Evolutionary conservation across 2,797 vertebrate species (phyloP), one percentile per base, ranked within the genome.

Genomic region (Hipposideros larvatus): DNA sequence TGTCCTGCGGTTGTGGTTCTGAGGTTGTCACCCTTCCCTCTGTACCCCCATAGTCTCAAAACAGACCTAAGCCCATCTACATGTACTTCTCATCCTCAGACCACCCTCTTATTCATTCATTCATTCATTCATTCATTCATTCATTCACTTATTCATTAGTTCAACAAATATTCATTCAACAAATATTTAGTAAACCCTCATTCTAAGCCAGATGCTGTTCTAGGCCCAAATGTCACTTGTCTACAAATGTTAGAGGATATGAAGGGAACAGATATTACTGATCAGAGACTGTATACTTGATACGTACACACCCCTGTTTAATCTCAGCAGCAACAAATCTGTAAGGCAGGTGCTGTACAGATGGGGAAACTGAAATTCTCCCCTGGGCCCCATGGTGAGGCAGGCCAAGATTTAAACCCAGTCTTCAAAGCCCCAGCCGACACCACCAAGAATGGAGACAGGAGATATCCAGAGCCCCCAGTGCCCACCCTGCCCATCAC

Each of bases 281-380:
- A 83, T 26, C 65, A 37, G 66, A 26, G 71, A n/a, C 5, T 41
- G 11, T 43, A 3, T 5, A 21, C 15, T 16, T 15, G 61, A 46
- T 21, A 5, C 1, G 0, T 1, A 4, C 5, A n/a, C 0, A 0
- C 18, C 48, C 22, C 31, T 4, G 3, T 48, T 22, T 65, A 59
- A 43, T 70, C 37, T 65, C 7, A 16, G 79, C 80, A 37, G 22
- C 43, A 26, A 16, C 37, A 19, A 0, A 37, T 61, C 37, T 48
- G 1, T 9, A 28, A 71, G 28, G 37, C 10, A 6, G 74, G 57
- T 79, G 18, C 37, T 26, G 48, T 14, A 2, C 65, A 46, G 31
- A 22, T 34, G 24, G 68, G 55, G 43, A 51, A 59, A 22, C n/a
- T 10, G 41, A 68, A 91, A 37, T 24, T 22, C 5, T 31, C 3